Evolutionary conservation across 2,797 vertebrate species (phyloP), one percentile per base, ranked within the genome.

Genomic region (Darevskia nairensis): DNA sequence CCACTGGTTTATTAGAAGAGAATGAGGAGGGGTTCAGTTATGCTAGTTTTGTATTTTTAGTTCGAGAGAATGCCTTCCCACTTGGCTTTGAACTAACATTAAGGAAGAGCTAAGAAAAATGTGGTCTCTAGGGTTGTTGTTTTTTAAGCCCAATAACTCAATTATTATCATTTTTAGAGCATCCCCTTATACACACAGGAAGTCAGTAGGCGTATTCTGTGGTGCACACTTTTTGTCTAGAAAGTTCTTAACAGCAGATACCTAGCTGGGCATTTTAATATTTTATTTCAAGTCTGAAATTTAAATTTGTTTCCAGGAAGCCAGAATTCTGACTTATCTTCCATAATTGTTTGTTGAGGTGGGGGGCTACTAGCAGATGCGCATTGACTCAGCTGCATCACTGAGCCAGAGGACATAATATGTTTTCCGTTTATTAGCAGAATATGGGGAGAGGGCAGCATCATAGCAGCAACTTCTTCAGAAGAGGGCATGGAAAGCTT

Each of bases 1-100:
- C 90, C 86, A 77, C 91, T 89, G 64, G 29, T 1, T 0, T 94
- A 91, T 91, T 92, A 93, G 90, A 93, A 92, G 90, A 94, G 89
- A n/a, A 19, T 27, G 23, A 77, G 25, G 25, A 17, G 59, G 82
- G 88, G 76, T 61, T 87, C 94, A 76, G 88, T 93, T 92, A 91
- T 90, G 35, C 72, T 86, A 93, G 92, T 92, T 92, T 82, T 82
- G 76, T 84, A 92, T 91, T 76, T 86, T 88, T 85, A 85, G 78
- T 61, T 85, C 91, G 86, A 64, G 41, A 75, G 85, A 86, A 29
- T 82, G 84, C 85, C 80, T 92, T 78, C 85, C 88, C 41, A 23
- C 44, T 87, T 90, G 90, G 80, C 89, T 94, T 69, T 86, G 85
- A 89, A 84, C 90, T 90, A 50, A 72, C 46, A 55, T 64, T 76